Percentiles rank a stretch among this genome's conserved stretches.
These are phyloP conservation scores for Apotomis turbidana DNA, from an alignment of 2,888 invertebrate genomes.

Conservation along the genomic window DNA sequence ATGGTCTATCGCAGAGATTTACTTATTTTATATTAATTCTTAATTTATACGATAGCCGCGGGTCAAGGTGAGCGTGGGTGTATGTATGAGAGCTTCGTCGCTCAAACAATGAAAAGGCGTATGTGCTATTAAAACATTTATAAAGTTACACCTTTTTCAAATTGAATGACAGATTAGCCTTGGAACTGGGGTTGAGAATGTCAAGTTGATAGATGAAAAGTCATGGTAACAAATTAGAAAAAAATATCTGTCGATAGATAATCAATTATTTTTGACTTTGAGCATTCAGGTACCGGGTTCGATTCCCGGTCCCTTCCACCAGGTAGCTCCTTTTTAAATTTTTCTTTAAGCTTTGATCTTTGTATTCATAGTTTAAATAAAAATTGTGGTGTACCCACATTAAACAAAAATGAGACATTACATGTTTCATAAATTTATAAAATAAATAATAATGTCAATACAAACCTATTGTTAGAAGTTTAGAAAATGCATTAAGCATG, in stretches of 20 bases:
- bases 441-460: background rate
- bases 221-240: background rate
- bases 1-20: conserved; percentile 20
- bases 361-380: too few species aligned
- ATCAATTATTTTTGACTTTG: background rate
- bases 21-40: conserved; percentile 35
- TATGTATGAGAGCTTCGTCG: conserved; percentile 3
- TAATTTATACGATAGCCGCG: conserved; percentile 21
- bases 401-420: too few species aligned
- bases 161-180: background rate
- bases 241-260: background rate
- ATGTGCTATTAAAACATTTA: background rate
- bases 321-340: too few species aligned
- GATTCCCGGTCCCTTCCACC: too few species aligned
- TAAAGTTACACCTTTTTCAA: background rate
- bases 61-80: conserved; percentile 29
- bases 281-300: background rate
- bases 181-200: background rate
- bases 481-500: too few species aligned
- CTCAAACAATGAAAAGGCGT: background rate
- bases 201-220: background rate
- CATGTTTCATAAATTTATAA: too few species aligned
- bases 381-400: too few species aligned
- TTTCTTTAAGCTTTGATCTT: too few species aligned
- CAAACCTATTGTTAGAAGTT: background rate